These are phyloP conservation scores for Scomberomorus guttatus DNA, from an alignment of 2,797 vertebrate genomes.

Conservation along the genomic window DNA sequence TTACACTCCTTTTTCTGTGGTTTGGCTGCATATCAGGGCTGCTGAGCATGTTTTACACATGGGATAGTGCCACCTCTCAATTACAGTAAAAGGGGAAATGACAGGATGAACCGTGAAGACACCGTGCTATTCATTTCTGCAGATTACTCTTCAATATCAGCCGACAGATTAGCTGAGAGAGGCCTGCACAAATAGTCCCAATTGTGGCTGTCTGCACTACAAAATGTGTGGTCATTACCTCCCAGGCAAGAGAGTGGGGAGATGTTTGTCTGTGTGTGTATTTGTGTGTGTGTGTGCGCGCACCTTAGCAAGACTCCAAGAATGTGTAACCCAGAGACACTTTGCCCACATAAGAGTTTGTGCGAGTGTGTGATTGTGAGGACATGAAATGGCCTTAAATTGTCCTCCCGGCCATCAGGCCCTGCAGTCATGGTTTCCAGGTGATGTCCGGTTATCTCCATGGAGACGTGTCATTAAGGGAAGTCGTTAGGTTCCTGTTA, in stretches of 20 bases:
- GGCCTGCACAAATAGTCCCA: constrained; percentile 66
- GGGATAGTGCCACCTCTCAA: constrained; percentile 57
- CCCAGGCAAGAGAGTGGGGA: constrained; percentile 26
- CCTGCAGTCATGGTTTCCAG: constrained; percentile 89
- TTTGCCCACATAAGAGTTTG: constrained; percentile 50
- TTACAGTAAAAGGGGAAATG: constrained; percentile 65
- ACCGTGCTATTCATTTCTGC: constrained; percentile 58
- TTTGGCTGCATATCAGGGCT: constrained; percentile 10
- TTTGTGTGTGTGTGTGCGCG: constrained; percentile 26
- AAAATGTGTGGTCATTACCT: constrained; percentile 70
- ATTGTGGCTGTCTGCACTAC: constrained; percentile 69
- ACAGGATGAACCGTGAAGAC: constrained; percentile 52
- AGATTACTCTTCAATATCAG: constrained; percentile 69
- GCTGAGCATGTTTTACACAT: constrained; percentile 39
- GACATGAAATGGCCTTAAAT: constrained; percentile 83
- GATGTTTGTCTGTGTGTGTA: constrained; percentile 12
- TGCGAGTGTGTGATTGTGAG: constrained; percentile 53
- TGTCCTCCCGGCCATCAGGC: constrained; percentile 87
- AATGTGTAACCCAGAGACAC: constrained; percentile 39
- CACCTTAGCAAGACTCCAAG: neutral
- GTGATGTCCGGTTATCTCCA: constrained; percentile 92
- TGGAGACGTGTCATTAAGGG: constrained; percentile 89
- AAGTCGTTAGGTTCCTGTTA: constrained; percentile 88
- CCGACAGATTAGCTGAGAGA: constrained; percentile 63
- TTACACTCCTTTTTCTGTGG: constrained; percentile 11